Evolutionary conservation across 2,797 vertebrate genomes (phyloP), one percentile per base, ranked within the genome.

Genomic region (Silurus aristotelis): DNA sequence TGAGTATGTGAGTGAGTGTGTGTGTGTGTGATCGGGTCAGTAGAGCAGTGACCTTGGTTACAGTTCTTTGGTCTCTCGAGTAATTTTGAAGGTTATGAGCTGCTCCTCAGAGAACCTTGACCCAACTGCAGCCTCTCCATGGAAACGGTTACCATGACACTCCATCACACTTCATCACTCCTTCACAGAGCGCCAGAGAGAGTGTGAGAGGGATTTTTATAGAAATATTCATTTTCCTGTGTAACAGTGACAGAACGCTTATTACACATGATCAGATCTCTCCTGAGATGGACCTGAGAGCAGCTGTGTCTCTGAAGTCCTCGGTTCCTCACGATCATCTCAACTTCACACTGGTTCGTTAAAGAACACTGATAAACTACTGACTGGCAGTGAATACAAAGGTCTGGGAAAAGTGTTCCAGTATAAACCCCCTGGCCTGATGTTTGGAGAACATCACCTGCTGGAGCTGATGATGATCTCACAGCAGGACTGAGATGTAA

Each of bases 141-240:
- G 87, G 88, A 85, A 83, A 89, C 83, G 0, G 88, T 89, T 87
- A 83, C 88, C 85, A 88, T 88, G 88, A 85, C 87, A 83, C 72
- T 86, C 73, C 80, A 87, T 82, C 83, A 87, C 86, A 86, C 71
- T 85, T 85, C 71, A 84, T 88, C 73, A 86, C 86, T 87, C 84
- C 81, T 73, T 81, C 75, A 22, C 55, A 83, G 67, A 61, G 31
- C 31, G 3, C 31, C 83, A 80, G 60, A 64, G 63, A 81, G 75
- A 67, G 66, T 66, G 66, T 10, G 66, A 80, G 79, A 31, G 78
- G 25, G 22, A 75, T 75, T 55, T 25, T 55, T 55, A 17, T 15
- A 75, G 22, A 75, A 3, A 15, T 19, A 0, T 17, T 19, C 7
- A 13, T 8, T 48, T 55, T 55, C 5, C 1, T 52, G 8, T 5